Conservation (phyloP, 2,113 vertebrate species). For the Dolichotis patagonum region DNA sequence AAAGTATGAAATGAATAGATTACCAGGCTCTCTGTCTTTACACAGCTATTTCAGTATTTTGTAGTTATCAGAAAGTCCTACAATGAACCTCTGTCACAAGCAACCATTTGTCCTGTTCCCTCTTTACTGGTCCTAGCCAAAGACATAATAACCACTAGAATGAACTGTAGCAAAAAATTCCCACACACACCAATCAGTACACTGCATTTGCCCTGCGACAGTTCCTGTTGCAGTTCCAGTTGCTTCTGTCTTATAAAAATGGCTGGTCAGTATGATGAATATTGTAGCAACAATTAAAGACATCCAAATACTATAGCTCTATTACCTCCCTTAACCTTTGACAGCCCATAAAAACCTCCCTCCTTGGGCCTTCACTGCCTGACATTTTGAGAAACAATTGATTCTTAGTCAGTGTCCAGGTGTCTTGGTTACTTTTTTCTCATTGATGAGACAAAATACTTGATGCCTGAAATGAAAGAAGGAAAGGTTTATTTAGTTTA, state of each 20-base stretch:
- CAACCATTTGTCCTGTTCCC: background rate
- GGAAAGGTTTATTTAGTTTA: too few relatives aligned
- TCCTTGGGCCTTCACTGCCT: background rate
- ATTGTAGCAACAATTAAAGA: background rate
- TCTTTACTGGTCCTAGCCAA: background rate
- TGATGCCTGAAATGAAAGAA: too few relatives aligned
- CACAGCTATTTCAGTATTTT: background rate
- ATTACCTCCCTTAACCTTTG: background rate
- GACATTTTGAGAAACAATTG: background rate
- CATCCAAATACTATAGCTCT: background rate
- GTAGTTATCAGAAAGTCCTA: background rate
- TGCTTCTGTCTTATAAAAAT: background rate
- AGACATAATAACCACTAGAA: background rate
- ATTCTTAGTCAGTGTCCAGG: too few relatives aligned
- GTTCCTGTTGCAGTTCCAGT: background rate
- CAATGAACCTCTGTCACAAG: background rate
- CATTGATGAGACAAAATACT: too few relatives aligned
- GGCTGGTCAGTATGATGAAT: background rate
- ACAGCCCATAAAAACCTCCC: background rate
- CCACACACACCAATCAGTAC: background rate
- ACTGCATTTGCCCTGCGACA: background rate
- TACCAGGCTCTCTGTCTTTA: background rate
- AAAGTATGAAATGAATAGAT: background rate
- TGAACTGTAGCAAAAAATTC: background rate
- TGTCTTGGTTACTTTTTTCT: too few relatives aligned